A percentile compares a stretch with the other conserved stretches of the same genome.
These are phyloP conservation scores for Nesoenas mayeri DNA, from an alignment of 2,113 vertebrate genomes.

Conservation along the genomic window DNA sequence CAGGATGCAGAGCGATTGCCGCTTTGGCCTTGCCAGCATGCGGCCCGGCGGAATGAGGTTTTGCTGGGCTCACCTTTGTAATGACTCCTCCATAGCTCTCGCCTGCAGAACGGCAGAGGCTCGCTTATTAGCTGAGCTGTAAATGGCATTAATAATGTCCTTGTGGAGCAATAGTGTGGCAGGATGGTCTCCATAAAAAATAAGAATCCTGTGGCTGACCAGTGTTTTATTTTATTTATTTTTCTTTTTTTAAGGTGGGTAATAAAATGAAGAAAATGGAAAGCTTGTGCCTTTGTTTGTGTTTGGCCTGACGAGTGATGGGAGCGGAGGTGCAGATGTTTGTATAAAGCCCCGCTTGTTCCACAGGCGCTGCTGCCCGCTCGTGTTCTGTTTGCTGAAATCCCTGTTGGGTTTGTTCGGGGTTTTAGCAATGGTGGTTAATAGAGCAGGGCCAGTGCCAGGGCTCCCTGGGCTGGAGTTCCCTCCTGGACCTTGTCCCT, in stretches of 20 bases:
- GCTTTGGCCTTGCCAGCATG: slow-evolving; percentile 41
- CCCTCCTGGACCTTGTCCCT: rapidly evolving
- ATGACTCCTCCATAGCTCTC: slow-evolving; percentile 44
- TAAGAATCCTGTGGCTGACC: neutral
- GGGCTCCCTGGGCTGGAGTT: neutral
- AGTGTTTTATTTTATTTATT: neutral
- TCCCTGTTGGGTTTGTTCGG: neutral
- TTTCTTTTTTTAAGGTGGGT: neutral
- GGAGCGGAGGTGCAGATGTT: neutral
- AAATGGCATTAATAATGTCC: slow-evolving; percentile 68
- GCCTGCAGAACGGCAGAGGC: neutral
- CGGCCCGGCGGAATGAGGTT: slow-evolving; percentile 28
- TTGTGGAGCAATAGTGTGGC: slow-evolving; percentile 47
- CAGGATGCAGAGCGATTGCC: slow-evolving; percentile 24
- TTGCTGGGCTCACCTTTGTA: slow-evolving; percentile 51
- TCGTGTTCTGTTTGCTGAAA: neutral
- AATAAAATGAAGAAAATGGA: slow-evolving; percentile 45
- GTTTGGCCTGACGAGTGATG: neutral
- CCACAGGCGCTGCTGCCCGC: rapidly evolving
- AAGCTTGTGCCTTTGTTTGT: slow-evolving; percentile 22
- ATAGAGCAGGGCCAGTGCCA: neutral
- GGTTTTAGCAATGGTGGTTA: neutral
- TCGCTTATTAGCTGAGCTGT: slow-evolving; percentile 44
- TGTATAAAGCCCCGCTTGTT: neutral
- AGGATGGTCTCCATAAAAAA: slow-evolving; percentile 61